Base-by-base conservation (phyloP, 2,888 invertebrate genomes). In the Ormyrus pomaceus region DNA sequence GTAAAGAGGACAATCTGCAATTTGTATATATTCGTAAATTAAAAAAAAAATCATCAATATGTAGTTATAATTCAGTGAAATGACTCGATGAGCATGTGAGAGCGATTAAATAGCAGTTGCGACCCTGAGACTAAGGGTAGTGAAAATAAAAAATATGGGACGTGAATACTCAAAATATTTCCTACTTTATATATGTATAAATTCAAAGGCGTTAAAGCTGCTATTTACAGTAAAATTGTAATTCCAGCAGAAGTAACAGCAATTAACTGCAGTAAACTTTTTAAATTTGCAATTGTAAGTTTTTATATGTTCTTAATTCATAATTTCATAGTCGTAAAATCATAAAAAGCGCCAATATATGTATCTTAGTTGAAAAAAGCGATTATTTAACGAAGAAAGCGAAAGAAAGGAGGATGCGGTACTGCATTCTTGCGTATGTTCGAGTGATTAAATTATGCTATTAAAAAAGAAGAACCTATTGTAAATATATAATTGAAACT, bases 101-200 rank as follows among this genome's bases (percentile, higher is more conserved):
- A 75, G 80, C 69, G 56, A 69, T 82, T 83, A 73, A 79, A 82
- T 79, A 80, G 51, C 50, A 64, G 68, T 68, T 74, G 55, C 56
- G 19, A 75, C 71, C 72, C 77, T 71, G 50, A 77, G 34, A 71
- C 19, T 66, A 79, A 70, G 56, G 66, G 73, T 77, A 69, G 56
- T 70, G 55, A 74, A 73, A 59, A 71, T 68, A 64, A 75, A 56
- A 72, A 69, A 59, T 62, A 83, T 80, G 83, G 85, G 85, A 88
- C 86, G 86, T 82, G 85, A 89, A 89, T 89, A 89, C 89, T 89
- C 89, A 89, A 87, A 86, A 85, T 86, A 88, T 90, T 90, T 90
- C 89, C 89, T 90, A 90, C 89, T 89, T 88, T 87, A 87, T 89
- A 87, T 86, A 86, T 84, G 84, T 83, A 86, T 88, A 86, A 84